Evolutionary conservation across 2,888 invertebrate genomes (phyloP).

Genomic region (Melanotus villosus): DNA sequence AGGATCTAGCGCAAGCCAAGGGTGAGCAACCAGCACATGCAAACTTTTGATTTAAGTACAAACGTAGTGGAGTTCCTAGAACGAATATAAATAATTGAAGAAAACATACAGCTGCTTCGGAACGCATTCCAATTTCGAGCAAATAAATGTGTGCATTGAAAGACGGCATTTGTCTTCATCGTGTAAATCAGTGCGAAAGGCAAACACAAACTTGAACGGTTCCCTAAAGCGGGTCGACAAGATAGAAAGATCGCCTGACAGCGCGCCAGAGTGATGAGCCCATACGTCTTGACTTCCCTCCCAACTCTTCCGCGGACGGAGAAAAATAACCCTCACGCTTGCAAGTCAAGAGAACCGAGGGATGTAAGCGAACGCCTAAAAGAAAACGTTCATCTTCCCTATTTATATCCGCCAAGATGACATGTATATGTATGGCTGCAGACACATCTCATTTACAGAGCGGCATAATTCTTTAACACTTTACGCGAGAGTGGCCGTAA

Average conservation of each 20-base stretch:
- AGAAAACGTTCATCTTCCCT: constrained; percentile 66
- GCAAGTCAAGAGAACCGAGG: constrained; percentile 62
- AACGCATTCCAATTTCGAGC: constrained; percentile 62
- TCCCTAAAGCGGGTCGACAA: constrained; percentile 63
- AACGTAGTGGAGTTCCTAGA: constrained; percentile 13
- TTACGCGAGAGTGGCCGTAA: constrained; percentile 67
- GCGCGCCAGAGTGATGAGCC: constrained; percentile 67
- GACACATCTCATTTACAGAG: constrained; percentile 72
- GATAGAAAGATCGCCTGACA: constrained; percentile 67
- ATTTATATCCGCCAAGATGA: constrained; percentile 67
- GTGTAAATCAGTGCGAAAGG: constrained; percentile 64
- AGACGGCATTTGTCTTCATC: constrained; percentile 67
- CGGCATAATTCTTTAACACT: constrained; percentile 72
- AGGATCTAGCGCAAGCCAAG: constrained; percentile 35
- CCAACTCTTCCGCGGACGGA: constrained; percentile 60
- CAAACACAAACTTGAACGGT: constrained; percentile 65
- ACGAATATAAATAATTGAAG: constrained; percentile 44
- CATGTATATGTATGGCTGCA: constrained; percentile 66
- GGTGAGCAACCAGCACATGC: constrained; percentile 28
- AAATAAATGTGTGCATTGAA: constrained; percentile 64
- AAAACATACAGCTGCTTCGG: constrained; percentile 34
- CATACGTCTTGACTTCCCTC: constrained; percentile 65
- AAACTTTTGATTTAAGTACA: constrained; percentile 30
- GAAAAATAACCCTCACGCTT: constrained; percentile 67
- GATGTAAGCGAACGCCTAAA: constrained; percentile 61